Conservation (phyloP, 1,140 invertebrate genomes). For the Habropoda laboriosa region DNA sequence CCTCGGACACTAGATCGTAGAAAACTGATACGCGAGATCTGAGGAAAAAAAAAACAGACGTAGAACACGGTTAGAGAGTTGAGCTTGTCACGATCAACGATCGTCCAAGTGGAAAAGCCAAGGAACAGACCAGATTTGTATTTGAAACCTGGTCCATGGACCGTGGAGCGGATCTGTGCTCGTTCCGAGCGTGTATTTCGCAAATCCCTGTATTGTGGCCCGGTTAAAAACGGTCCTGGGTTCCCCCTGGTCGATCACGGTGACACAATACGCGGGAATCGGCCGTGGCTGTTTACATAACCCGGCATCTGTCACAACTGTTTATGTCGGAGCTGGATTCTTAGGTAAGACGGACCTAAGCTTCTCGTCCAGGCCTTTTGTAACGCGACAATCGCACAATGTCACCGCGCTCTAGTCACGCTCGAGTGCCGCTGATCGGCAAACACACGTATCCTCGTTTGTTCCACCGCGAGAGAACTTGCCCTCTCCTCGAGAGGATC, state of each 20-base stretch:
- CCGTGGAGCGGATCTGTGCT: neutral
- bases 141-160: neutral
- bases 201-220: conserved; percentile 71
- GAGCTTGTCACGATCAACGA: neutral
- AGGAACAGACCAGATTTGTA: conserved; percentile 6
- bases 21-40: neutral
- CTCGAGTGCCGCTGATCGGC: conserved; percentile 68
- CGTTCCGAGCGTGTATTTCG: conserved; percentile 58
- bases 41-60: neutral
- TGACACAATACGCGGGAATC: conserved; percentile 67
- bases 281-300: conserved; percentile 72
- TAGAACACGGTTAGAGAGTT: neutral
- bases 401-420: conserved; percentile 55
- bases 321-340: conserved; percentile 70
- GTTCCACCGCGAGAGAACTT: conserved; percentile 35
- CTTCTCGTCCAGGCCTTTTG: conserved; percentile 64
- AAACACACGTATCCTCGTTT: conserved; percentile 62
- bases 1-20: too few species aligned
- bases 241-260: conserved; percentile 45
- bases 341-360: conserved; percentile 60
- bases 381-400: conserved; percentile 62
- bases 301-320: conserved; percentile 77
- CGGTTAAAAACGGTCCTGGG: conserved; percentile 62
- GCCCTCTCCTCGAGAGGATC: neutral
- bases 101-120: conserved; percentile 44